These are phyloP conservation scores for Chaenogobius annularis DNA, from an alignment of 2,113 vertebrate species.

Conservation along the genomic window DNA sequence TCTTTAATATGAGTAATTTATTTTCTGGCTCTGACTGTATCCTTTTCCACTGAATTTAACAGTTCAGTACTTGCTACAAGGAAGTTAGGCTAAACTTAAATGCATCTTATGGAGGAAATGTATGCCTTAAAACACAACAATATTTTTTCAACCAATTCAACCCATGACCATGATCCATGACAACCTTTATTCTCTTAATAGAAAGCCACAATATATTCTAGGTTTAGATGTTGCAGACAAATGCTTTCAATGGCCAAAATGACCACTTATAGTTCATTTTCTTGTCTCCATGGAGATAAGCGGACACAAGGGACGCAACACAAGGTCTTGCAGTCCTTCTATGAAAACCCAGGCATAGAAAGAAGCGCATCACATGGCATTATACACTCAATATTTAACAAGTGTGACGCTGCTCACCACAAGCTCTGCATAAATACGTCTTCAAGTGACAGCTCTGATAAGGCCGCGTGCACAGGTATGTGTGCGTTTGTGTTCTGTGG, in stretches of 20 bases:
- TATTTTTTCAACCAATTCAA: background rate
- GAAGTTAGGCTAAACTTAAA: no score
- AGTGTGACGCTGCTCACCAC: background rate
- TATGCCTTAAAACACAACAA: no score
- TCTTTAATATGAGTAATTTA: background rate
- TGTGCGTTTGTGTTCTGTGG: conserved; percentile 16
- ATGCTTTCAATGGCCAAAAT: conserved; percentile 11
- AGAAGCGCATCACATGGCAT: conserved; percentile 5
- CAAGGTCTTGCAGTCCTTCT: conserved; percentile 10
- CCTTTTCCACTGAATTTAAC: no score
- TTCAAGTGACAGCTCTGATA: conserved; percentile 27
- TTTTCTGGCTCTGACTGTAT: background rate
- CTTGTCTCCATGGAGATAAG: conserved; percentile 45
- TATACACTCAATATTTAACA: conserved; percentile 18
- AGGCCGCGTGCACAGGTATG: background rate
- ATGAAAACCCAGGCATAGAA: background rate
- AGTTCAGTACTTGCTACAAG: no score
- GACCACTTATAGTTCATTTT: conserved; percentile 14
- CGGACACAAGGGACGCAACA: conserved; percentile 11
- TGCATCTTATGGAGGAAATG: no score
- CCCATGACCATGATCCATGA: no score
- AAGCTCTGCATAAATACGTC: conserved; percentile 1
- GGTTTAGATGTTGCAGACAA: background rate
- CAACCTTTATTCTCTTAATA: background rate
- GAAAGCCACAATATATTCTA: background rate